phyloP scores from a whole-genome alignment of 2,888 invertebrate genomes.

The Nomada fucata region DNA sequence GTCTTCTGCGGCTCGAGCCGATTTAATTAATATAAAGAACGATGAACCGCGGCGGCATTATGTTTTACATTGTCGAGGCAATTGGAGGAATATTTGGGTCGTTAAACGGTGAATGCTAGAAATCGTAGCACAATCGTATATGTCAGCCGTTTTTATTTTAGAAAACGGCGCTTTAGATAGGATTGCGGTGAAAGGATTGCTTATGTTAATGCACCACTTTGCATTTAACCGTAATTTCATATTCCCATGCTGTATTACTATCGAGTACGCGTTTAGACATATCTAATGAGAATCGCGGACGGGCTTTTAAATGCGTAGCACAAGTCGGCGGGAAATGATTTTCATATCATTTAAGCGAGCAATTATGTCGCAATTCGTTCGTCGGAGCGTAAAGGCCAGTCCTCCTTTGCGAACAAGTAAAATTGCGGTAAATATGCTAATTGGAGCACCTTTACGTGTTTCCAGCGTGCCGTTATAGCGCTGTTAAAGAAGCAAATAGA shows the following conservation, averaged over 20 bases:
- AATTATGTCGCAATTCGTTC: constrained; percentile 49
- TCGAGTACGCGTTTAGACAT: constrained; percentile 4
- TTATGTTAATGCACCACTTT: too few relatives aligned
- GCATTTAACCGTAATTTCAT: too few relatives aligned
- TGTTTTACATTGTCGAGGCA: too few relatives aligned
- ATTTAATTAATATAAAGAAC: too few relatives aligned
- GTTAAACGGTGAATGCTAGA: too few relatives aligned
- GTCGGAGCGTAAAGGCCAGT: constrained; percentile 19
- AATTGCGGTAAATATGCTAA: constrained; percentile 34
- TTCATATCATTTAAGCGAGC: constrained; percentile 33
- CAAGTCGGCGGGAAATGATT: constrained; percentile 24
- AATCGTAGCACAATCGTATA: too few relatives aligned
- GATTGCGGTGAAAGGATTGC: not conserved
- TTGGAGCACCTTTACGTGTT: constrained; percentile 5
- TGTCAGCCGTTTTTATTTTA: not conserved
- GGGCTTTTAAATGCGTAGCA: not conserved
- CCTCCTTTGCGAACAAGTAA: constrained; percentile 30
- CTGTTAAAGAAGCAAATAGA: constrained; percentile 22
- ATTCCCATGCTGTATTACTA: not conserved
- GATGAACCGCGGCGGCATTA: too few relatives aligned
- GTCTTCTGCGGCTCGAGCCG: too few relatives aligned
- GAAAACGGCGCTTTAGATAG: not conserved
- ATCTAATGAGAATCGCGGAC: constrained; percentile 3
- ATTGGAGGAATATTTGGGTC: too few relatives aligned
- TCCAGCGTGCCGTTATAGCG: not conserved